These are phyloP conservation scores for Himalopsyche tibetana DNA, from an alignment of 2,888 invertebrate species.

Conservation along the genomic window DNA sequence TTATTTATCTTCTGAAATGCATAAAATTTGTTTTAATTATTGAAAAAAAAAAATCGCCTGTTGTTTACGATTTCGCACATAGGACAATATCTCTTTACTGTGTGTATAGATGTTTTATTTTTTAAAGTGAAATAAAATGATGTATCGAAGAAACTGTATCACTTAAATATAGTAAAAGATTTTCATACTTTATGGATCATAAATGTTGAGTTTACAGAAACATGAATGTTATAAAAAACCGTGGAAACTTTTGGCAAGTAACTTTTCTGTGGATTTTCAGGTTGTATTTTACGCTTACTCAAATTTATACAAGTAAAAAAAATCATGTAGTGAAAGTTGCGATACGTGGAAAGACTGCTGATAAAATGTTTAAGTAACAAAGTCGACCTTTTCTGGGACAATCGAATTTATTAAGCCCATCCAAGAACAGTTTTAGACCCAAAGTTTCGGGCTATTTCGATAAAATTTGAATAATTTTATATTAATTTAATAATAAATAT, in stretches of 20 bases:
- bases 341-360: conserved; percentile 19
- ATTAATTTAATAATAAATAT: conserved; percentile 12
- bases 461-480: conserved; percentile 1
- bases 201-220: too few species aligned
- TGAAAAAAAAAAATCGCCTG: too few species aligned
- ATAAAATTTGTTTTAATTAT: too few species aligned
- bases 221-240: too few species aligned
- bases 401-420: conserved; percentile 23
- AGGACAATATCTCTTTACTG: too few species aligned
- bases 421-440: not conserved
- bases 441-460: not conserved
- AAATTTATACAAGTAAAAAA: conserved; percentile 34
- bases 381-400: conserved; percentile 28
- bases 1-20: too few species aligned
- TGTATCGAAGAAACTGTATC: too few species aligned
- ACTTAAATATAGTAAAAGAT: too few species aligned
- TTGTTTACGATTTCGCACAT: too few species aligned
- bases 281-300: conserved; percentile 23
- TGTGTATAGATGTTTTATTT: too few species aligned
- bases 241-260: not conserved
- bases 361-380: not conserved
- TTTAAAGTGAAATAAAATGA: too few species aligned
- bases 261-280: conserved; percentile 20
- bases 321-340: conserved; percentile 32
- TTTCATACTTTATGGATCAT: too few species aligned